Percentiles rank a stretch among this genome's conserved stretches.
These are phyloP conservation scores for Prunella himalayana DNA, from an alignment of 2,113 vertebrate genomes.

Conservation along the genomic window DNA sequence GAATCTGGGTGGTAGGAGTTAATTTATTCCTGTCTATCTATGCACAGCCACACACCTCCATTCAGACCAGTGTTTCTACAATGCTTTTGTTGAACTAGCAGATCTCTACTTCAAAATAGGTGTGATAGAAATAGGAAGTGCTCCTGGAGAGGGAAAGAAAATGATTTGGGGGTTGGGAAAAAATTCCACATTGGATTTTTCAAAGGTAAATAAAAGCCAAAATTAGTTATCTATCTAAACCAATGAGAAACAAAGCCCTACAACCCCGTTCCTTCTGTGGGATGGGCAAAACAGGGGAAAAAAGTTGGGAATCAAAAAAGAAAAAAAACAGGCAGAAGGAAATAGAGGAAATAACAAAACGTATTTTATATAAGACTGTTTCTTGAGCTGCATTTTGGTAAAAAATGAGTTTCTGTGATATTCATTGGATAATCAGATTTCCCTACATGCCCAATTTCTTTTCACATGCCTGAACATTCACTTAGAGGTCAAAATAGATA, in stretches of 20 bases:
- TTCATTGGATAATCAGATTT: neutral
- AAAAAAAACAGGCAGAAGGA: neutral
- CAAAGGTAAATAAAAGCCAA: neutral
- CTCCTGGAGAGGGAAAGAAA: neutral
- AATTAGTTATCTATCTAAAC: neutral
- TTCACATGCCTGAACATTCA: neutral
- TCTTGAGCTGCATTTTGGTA: neutral
- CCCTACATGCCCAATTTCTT: neutral
- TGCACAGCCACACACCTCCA: neutral
- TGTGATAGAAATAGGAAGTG: neutral
- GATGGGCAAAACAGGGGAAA: neutral
- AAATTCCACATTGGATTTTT: neutral
- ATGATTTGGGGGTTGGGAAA: neutral
- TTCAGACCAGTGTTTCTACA: neutral
- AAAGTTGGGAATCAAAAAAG: neutral
- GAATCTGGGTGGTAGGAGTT: neutral
- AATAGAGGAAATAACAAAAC: neutral
- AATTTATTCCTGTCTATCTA: neutral
- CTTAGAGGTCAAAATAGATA: neutral
- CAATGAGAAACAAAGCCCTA: neutral
- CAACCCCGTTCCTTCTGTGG: neutral
- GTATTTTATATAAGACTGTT: neutral
- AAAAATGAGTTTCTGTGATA: neutral
- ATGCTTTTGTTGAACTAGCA: neutral
- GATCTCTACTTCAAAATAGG: neutral